phyloP scores from a whole-genome alignment of 2,888 invertebrate genomes.

The Callyntrura sp. region DNA sequence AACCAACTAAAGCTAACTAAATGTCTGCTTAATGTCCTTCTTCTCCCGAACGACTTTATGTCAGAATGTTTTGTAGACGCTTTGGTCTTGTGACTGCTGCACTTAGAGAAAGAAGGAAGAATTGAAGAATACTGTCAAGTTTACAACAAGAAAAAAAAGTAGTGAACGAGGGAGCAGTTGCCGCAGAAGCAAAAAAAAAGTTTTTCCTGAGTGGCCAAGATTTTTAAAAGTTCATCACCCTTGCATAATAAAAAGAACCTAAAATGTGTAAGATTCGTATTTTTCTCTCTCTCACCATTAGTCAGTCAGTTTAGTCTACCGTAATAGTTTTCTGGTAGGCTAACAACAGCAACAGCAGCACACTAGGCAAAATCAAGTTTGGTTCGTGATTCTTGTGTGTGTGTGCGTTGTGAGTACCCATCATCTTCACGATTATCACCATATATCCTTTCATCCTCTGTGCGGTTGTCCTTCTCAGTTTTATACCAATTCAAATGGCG shows the following conservation, averaged over 20 bases:
- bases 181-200: neutral
- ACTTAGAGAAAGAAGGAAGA: too few species aligned
- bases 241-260: constrained; percentile 46
- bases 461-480: neutral
- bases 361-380: constrained; percentile 40
- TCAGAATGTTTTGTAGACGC: constrained; percentile 41
- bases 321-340: constrained; percentile 18
- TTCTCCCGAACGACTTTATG: constrained; percentile 55
- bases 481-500: too few species aligned
- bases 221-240: constrained; percentile 70
- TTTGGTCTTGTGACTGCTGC: too few species aligned
- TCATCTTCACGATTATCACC: neutral
- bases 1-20: constrained; percentile 51
- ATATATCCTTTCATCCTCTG: neutral
- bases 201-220: constrained; percentile 56
- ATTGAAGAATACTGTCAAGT: constrained; percentile 57
- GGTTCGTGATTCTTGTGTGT: neutral
- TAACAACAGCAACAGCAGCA: too few species aligned
- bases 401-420: too few species aligned
- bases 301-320: constrained; percentile 9
- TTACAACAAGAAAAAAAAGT: constrained; percentile 28
- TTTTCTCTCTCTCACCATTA: constrained; percentile 36
- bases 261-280: constrained; percentile 18
- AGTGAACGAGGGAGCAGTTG: constrained; percentile 6
- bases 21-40: constrained; percentile 61